Conservation (phyloP, 2,797 vertebrate genomes). For the Crypturellus tataupa region DNA sequence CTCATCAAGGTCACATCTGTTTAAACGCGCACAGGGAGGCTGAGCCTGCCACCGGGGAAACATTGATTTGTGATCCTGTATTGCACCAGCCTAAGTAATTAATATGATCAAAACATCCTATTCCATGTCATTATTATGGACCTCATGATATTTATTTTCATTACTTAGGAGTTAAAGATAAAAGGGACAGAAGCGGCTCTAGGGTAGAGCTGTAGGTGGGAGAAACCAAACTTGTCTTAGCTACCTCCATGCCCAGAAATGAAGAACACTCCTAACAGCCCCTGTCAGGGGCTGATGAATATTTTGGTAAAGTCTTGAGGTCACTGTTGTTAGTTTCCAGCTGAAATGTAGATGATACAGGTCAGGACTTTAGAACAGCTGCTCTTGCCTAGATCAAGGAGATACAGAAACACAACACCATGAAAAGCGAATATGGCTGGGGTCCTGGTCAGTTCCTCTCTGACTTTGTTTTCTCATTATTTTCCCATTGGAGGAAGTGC, state of each 20-base stretch:
- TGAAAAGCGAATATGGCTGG: not conserved
- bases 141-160: conserved; percentile 14
- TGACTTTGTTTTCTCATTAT: not conserved
- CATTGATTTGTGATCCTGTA: conserved; percentile 21
- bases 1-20: conserved; percentile 62
- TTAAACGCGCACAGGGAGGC: not conserved
- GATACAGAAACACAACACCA: not conserved
- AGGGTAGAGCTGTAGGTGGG: not conserved
- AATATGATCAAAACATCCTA: conserved; percentile 44
- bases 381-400: not conserved
- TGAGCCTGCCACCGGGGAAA: conserved; percentile 3
- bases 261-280: not conserved
- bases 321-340: not conserved
- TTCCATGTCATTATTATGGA: conserved; percentile 15
- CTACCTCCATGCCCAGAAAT: not conserved
- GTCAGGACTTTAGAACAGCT: not conserved
- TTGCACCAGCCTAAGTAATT: conserved; percentile 39
- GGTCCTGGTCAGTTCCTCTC: not conserved
- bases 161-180: not conserved
- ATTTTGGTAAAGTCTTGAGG: not conserved
- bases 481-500: not conserved
- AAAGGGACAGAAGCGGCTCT: not conserved
- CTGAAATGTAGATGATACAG: not conserved
- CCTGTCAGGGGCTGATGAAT: not conserved
- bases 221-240: not conserved